Evolutionary conservation across 2,888 invertebrate species (phyloP).

Genomic region (Rhagonycha lutea): DNA sequence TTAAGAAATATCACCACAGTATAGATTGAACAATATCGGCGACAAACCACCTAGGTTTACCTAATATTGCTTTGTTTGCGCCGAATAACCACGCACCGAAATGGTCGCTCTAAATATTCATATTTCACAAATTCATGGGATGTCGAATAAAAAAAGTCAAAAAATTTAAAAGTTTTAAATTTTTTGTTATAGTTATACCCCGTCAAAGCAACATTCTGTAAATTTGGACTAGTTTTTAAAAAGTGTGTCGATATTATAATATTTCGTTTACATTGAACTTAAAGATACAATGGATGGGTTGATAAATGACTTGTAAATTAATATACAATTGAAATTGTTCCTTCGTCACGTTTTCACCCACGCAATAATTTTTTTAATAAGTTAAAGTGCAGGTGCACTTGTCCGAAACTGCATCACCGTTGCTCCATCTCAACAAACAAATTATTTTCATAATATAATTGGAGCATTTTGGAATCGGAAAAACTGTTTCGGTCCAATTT

Average conservation of each 20-base stretch:
- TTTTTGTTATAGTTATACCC: neutral
- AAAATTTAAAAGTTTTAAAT: neutral
- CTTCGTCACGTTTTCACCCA: conserved; percentile 8
- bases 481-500: neutral
- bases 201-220: neutral
- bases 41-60: too few species aligned
- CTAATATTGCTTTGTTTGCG: too few species aligned
- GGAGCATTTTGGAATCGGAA: neutral
- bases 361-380: neutral
- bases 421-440: neutral
- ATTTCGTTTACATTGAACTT: neutral
- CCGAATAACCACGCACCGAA: too few species aligned
- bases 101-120: too few species aligned
- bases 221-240: neutral
- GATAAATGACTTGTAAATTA: conserved; percentile 2
- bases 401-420: neutral
- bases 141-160: too few species aligned
- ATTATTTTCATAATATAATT: neutral
- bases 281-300: neutral
- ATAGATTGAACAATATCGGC: too few species aligned
- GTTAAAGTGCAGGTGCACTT: neutral
- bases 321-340: conserved; percentile 5
- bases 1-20: too few species aligned
- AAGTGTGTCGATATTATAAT: neutral
- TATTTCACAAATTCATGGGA: too few species aligned